Evolutionary conservation across 2,797 vertebrate genomes (phyloP).

Genomic region (Jordanella pulchra): DNA sequence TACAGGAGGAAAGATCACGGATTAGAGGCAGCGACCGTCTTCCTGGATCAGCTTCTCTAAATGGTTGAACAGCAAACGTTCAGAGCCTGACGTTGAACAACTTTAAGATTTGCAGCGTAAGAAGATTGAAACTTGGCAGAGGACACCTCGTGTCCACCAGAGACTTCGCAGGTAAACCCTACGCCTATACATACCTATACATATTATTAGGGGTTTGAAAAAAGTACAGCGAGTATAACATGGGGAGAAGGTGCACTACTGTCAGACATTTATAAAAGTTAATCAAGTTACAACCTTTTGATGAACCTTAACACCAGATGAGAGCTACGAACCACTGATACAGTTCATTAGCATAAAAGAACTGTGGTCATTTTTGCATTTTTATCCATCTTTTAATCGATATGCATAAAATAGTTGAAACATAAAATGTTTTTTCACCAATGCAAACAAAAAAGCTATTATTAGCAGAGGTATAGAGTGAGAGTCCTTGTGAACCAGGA

Average conservation of each 20-base stretch:
- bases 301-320: not conserved
- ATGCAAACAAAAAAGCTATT: conserved; percentile 57
- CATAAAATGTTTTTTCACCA: conserved; percentile 28
- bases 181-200: too few species aligned
- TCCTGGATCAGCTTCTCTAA: too few species aligned
- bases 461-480: conserved; percentile 43
- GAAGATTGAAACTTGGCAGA: too few species aligned
- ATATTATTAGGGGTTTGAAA: not conserved
- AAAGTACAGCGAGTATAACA: not conserved
- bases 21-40: too few species aligned
- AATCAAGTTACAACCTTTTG: too few species aligned
- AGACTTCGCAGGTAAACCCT: too few species aligned
- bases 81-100: too few species aligned
- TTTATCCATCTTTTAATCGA: not conserved
- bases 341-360: not conserved
- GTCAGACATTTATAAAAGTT: not conserved
- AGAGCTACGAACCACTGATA: not conserved
- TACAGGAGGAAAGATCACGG: too few species aligned
- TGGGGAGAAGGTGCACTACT: not conserved
- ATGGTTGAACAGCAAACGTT: too few species aligned
- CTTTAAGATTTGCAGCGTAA: too few species aligned
- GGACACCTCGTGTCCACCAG: too few species aligned
- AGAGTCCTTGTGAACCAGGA: conserved; percentile 57
- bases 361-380: not conserved
- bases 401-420: not conserved